Percentiles rank a stretch among this genome's conserved stretches.
Evolutionary conservation across 2,113 vertebrate species (phyloP).

Genomic region (Callipepla californica): DNA sequence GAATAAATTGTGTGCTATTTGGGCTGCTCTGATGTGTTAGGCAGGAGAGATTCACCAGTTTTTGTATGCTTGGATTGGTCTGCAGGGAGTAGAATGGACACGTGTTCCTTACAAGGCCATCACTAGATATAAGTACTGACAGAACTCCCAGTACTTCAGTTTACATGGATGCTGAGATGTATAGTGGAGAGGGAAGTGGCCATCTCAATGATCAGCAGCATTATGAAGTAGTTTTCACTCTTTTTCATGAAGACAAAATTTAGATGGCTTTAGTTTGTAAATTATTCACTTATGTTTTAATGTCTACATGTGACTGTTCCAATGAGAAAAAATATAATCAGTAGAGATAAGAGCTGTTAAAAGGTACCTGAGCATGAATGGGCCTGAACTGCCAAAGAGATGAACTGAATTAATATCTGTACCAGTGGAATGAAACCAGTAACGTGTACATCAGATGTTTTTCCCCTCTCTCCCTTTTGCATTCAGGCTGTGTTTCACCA

Average conservation of each 20-base stretch:
- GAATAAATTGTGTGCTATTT: background rate
- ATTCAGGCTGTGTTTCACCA: background rate
- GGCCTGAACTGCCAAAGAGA: slow-evolving; percentile 18
- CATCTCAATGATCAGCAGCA: background rate
- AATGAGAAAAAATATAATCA: background rate
- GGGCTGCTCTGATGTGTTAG: background rate
- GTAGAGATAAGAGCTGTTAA: background rate
- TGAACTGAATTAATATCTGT: slow-evolving; percentile 57
- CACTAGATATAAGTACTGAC: background rate
- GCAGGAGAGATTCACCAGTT: background rate
- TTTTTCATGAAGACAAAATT: background rate
- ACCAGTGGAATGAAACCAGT: slow-evolving; percentile 63
- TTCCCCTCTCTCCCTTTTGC: background rate
- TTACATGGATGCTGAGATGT: background rate
- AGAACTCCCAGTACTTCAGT: background rate
- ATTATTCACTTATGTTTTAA: background rate
- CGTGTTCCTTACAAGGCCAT: accelerated
- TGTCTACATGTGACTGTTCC: background rate
- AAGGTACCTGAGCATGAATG: background rate
- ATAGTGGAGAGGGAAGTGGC: background rate
- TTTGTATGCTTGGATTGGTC: background rate
- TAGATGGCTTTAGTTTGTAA: background rate
- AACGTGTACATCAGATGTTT: slow-evolving; percentile 47
- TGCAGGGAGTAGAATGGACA: background rate
- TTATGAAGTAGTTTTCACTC: background rate